phyloP scores from a whole-genome alignment of 30 jellyfish, hydroid and myxozoan genomes.

The Turritopsis rubra region DNA sequence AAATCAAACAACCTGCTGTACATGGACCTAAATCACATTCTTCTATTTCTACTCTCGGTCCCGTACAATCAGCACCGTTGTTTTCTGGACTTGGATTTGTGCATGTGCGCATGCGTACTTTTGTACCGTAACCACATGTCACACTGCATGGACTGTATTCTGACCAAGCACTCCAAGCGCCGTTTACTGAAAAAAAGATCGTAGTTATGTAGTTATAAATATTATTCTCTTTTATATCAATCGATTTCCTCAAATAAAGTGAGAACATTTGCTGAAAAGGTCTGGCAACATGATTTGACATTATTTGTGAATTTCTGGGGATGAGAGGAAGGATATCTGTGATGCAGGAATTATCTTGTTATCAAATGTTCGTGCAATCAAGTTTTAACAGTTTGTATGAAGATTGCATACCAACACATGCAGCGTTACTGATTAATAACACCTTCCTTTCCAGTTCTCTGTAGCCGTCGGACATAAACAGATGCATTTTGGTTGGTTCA shows the following conservation, averaged over 20 bases:
- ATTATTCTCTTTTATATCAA: no score
- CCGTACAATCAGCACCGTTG: constrained; percentile 97
- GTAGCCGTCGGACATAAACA: constrained; percentile 87
- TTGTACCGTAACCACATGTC: constrained; percentile 88
- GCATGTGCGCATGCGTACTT: constrained; percentile 92
- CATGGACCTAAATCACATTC: constrained; percentile 88
- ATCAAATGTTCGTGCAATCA: background rate
- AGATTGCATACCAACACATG: constrained; percentile 77
- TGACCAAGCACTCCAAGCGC: constrained; percentile 98
- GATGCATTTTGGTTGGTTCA: constrained; percentile 80
- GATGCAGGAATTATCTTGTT: no score
- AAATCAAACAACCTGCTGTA: background rate
- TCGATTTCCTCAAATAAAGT: no score
- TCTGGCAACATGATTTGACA: no score
- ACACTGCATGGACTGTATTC: constrained; percentile 93
- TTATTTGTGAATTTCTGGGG: no score
- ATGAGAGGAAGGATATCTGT: no score
- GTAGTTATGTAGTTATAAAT: no score
- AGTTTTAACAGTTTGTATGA: background rate
- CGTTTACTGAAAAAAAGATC: constrained; percentile 61
- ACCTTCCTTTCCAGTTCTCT: constrained; percentile 84
- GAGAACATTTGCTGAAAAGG: no score
- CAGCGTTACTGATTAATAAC: constrained; percentile 71
- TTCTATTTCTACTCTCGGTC: constrained; percentile 85
- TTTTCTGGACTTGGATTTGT: constrained; percentile 86